These are phyloP conservation scores for Cabera pusaria DNA, from an alignment of 2,888 invertebrate genomes.

Conservation along the genomic window DNA sequence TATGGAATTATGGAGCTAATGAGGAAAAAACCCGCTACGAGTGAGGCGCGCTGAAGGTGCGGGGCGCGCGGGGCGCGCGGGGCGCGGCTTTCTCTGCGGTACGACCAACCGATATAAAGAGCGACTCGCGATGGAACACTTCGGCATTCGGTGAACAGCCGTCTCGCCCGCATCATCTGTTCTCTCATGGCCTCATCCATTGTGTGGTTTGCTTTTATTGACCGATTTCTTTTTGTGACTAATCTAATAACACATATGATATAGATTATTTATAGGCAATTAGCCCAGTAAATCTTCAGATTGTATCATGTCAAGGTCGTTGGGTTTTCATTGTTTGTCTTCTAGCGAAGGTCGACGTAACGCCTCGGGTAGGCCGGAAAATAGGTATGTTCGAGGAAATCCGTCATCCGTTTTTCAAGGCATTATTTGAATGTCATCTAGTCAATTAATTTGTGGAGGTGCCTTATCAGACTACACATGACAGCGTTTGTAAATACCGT, in stretches of 20 bases:
- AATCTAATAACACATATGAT: constrained; percentile 65
- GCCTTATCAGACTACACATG: constrained; percentile 45
- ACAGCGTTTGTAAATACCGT: constrained; percentile 42
- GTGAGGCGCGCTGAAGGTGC: constrained; percentile 59
- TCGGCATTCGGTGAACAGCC: constrained; percentile 82
- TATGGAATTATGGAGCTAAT: constrained; percentile 74
- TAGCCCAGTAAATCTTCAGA: constrained; percentile 69
- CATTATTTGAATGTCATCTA: constrained; percentile 58
- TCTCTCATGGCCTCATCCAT: constrained; percentile 57
- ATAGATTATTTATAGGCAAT: constrained; percentile 70
- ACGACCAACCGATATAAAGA: constrained; percentile 76
- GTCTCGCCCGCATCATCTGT: constrained; percentile 76
- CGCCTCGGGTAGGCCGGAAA: constrained; percentile 72
- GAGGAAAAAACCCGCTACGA: constrained; percentile 81
- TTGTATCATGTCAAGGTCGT: constrained; percentile 78
- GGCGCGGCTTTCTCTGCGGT: constrained; percentile 79
- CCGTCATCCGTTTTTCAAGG: constrained; percentile 75
- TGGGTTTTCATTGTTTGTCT: constrained; percentile 75
- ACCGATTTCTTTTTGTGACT: constrained; percentile 60
- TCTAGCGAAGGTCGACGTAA: constrained; percentile 73
- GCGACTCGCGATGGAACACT: constrained; percentile 75
- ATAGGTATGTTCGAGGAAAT: constrained; percentile 72
- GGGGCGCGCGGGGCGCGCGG: constrained; percentile 69
- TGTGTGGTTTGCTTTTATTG: constrained; percentile 60
- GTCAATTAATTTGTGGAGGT: constrained; percentile 45